These are phyloP conservation scores for Amniataba percoides DNA, from an alignment of 2,797 vertebrate genomes.

Conservation along the genomic window DNA sequence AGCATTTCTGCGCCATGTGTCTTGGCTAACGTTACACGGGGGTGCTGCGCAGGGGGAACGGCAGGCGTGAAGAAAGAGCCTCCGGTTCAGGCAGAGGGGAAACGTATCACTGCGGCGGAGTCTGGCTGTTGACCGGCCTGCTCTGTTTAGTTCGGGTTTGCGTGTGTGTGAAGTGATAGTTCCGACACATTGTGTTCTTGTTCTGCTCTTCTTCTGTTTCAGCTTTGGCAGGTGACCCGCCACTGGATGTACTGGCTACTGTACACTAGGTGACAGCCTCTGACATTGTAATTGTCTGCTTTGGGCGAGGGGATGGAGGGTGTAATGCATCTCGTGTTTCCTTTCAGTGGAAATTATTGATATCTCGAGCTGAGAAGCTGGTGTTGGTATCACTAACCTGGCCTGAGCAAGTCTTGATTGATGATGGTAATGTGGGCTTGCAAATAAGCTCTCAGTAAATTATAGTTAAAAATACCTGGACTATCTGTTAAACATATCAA, in stretches of 20 bases:
- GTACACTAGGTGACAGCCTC: slow-evolving; percentile 78
- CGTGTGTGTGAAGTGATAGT: slow-evolving; percentile 81
- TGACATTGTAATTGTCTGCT: slow-evolving; percentile 83
- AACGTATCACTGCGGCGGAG: slow-evolving; percentile 77
- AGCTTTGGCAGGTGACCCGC: slow-evolving; percentile 76
- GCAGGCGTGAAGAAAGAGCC: slow-evolving; percentile 75
- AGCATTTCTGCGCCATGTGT: slow-evolving; percentile 45
- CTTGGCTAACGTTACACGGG: slow-evolving; percentile 60
- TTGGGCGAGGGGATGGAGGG: slow-evolving; percentile 66
- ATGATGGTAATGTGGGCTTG: slow-evolving; percentile 38
- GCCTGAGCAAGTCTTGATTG: slow-evolving; percentile 39
- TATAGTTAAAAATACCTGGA: neutral
- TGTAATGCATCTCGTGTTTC: slow-evolving; percentile 78
- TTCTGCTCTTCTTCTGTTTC: slow-evolving; percentile 81
- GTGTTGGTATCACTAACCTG: slow-evolving; percentile 69
- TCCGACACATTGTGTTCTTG: slow-evolving; percentile 83
- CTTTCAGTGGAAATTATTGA: slow-evolving; percentile 78
- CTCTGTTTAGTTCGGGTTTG: slow-evolving; percentile 70
- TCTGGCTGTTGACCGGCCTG: slow-evolving; percentile 65
- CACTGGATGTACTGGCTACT: slow-evolving; percentile 78
- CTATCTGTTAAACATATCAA: neutral
- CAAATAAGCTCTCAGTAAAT: neutral
- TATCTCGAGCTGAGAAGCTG: slow-evolving; percentile 67
- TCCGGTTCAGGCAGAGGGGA: slow-evolving; percentile 81
- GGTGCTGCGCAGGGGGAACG: slow-evolving; percentile 51